Evolutionary conservation across 1,140 invertebrate species (phyloP).

Genomic region (Drosophila elegans): DNA sequence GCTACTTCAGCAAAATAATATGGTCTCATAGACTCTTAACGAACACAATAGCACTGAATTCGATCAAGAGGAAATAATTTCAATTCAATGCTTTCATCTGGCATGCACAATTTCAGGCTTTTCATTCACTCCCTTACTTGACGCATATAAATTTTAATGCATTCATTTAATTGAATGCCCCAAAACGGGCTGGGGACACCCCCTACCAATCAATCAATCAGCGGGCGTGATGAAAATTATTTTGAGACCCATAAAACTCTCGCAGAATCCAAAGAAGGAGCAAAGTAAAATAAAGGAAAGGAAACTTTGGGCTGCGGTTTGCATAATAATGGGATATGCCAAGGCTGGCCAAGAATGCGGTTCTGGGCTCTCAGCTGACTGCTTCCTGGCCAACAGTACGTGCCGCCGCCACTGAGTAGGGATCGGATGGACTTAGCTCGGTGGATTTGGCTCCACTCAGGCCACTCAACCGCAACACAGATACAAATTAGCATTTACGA

Average conservation of each 20-base stretch:
- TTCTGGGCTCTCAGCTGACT: constrained; percentile 6
- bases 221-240: constrained; percentile 65
- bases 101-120: constrained; percentile 15
- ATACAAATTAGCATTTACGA: constrained; percentile 66
- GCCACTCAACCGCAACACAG: constrained; percentile 47
- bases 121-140: neutral
- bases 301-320: constrained; percentile 33
- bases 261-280: constrained; percentile 2
- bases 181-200: constrained; percentile 31
- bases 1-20: constrained; percentile 2
- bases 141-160: constrained; percentile 34
- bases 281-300: constrained; percentile 27
- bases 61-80: constrained; percentile 22
- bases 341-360: constrained; percentile 12
- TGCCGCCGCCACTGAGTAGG: constrained; percentile 51
- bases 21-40: constrained; percentile 1
- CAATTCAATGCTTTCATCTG: constrained; percentile 13
- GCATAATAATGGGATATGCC: constrained; percentile 63
- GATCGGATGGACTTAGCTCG: constrained; percentile 9
- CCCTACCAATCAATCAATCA: constrained; percentile 65
- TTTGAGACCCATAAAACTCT: constrained; percentile 42
- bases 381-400: constrained; percentile 40
- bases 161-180: constrained; percentile 60
- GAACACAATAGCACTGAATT: constrained; percentile 25
- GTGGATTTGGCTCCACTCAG: constrained; percentile 22